Conservation (phyloP, 2,797 vertebrate species). For the Melanogrammus aeglefinus region DNA sequence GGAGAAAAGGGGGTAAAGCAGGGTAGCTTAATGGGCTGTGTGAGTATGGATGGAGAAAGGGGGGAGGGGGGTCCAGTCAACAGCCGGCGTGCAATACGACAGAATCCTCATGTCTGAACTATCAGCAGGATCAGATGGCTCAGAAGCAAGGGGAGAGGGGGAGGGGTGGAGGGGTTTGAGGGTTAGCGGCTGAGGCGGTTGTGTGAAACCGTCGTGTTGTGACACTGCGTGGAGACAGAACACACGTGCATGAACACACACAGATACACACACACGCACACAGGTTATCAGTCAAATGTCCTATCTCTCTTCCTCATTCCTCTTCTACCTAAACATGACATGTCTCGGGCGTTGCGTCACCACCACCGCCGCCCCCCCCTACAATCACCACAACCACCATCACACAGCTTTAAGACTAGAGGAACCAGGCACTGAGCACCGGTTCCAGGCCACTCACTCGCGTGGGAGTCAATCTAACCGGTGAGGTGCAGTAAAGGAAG, state of each 20-base stretch:
- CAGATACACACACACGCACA: conserved; percentile 45
- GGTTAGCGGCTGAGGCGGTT: conserved; percentile 47
- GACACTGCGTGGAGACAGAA: conserved; percentile 57
- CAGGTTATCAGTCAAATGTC: conserved; percentile 42
- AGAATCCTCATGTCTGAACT: conserved; percentile 68
- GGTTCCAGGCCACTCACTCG: background rate
- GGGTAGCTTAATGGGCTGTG: conserved; percentile 33
- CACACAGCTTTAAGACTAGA: background rate
- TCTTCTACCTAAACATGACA: background rate
- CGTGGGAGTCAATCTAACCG: background rate
- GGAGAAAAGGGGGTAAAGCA: conserved; percentile 34
- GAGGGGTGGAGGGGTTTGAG: conserved; percentile 25
- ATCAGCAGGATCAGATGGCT: conserved; percentile 64
- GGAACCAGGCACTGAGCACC: background rate
- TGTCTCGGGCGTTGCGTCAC: background rate
- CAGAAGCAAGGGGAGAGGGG: conserved; percentile 41
- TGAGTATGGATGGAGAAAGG: conserved; percentile 35
- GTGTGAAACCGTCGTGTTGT: conserved; percentile 72
- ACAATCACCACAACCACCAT: no score
- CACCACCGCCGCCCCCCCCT: no score
- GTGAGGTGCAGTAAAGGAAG: background rate
- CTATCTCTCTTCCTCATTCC: conserved; percentile 55
- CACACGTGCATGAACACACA: conserved; percentile 19
- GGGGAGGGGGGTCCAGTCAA: conserved; percentile 33
- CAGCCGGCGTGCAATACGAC: conserved; percentile 71